These are phyloP conservation scores for Macrotis lagotis DNA, from an alignment of 2,113 vertebrate genomes.

Conservation along the genomic window DNA sequence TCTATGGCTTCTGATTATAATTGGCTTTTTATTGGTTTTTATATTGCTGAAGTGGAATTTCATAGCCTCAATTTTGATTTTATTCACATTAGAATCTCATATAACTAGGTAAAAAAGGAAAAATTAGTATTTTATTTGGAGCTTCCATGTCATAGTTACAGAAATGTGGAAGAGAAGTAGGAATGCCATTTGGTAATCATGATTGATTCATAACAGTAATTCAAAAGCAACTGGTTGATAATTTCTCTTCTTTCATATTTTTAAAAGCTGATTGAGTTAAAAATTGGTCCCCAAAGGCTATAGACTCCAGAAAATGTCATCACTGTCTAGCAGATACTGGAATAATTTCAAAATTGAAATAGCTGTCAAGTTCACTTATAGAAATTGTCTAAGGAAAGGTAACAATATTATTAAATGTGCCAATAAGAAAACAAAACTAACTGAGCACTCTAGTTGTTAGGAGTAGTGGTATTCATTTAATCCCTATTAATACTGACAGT, in stretches of 20 bases:
- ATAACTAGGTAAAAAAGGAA: constrained; percentile 32
- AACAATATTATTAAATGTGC: not conserved
- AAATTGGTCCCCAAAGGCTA: not conserved
- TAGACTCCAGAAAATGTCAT: not conserved
- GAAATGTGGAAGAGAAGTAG: not conserved
- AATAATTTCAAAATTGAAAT: not conserved
- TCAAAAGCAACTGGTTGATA: constrained; percentile 37
- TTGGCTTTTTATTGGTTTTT: constrained; percentile 41
- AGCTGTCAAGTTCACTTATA: not conserved
- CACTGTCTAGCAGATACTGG: not conserved
- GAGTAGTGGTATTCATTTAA: not conserved
- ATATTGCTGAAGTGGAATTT: constrained; percentile 44
- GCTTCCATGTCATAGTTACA: constrained; percentile 41
- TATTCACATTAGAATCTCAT: constrained; percentile 33
- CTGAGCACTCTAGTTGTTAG: not conserved
- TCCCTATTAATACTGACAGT: not conserved
- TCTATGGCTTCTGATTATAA: not conserved
- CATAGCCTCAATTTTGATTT: constrained; percentile 48
- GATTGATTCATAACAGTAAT: constrained; percentile 43
- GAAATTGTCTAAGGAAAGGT: not conserved
- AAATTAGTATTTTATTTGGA: constrained; percentile 33
- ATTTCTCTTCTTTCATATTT: not conserved
- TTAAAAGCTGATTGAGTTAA: constrained; percentile 30
- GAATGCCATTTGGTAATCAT: constrained; percentile 28
- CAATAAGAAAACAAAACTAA: not conserved